Conservation (phyloP, 2,888 invertebrate genomes). For the Syritta pipiens region DNA sequence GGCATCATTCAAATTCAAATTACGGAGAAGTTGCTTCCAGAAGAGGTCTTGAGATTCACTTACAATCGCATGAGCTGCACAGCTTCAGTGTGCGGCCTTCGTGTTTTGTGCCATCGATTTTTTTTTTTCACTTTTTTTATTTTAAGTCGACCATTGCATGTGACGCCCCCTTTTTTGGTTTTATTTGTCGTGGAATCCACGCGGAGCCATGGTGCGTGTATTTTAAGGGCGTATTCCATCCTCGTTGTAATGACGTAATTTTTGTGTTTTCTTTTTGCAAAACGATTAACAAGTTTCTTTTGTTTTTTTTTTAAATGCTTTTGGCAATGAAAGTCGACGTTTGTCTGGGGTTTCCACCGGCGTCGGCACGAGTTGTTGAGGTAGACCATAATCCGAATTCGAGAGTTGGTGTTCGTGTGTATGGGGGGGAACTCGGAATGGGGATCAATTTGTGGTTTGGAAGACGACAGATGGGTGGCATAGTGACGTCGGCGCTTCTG, state of each 20-base stretch:
- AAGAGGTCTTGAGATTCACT: conserved; percentile 31
- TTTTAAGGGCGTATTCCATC: conserved; percentile 55
- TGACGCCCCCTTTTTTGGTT: conserved; percentile 52
- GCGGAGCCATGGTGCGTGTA: conserved; percentile 24
- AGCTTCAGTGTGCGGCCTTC: neutral
- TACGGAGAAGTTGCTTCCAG: conserved; percentile 18
- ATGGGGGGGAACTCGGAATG: too few relatives aligned
- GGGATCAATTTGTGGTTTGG: neutral
- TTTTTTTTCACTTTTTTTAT: conserved; percentile 11
- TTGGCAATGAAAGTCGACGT: conserved; percentile 30
- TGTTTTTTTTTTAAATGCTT: conserved; percentile 27
- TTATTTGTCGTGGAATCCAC: conserved; percentile 12
- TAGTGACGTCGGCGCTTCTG: neutral
- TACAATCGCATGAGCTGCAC: neutral
- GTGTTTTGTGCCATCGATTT: conserved; percentile 35
- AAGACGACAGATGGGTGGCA: conserved; percentile 10
- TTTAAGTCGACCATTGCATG: conserved; percentile 21
- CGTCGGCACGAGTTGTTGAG: conserved; percentile 21
- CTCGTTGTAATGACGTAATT: conserved; percentile 55
- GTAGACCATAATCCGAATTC: conserved; percentile 25
- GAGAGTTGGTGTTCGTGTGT: too few relatives aligned
- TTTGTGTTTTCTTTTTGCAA: conserved; percentile 17
- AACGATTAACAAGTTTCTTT: conserved; percentile 42
- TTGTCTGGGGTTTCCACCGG: too few relatives aligned
- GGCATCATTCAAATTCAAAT: conserved; percentile 42